Base-by-base conservation (phyloP, 53 echinoderm and acorn worm species). In the Echinarachnius parma region DNA sequence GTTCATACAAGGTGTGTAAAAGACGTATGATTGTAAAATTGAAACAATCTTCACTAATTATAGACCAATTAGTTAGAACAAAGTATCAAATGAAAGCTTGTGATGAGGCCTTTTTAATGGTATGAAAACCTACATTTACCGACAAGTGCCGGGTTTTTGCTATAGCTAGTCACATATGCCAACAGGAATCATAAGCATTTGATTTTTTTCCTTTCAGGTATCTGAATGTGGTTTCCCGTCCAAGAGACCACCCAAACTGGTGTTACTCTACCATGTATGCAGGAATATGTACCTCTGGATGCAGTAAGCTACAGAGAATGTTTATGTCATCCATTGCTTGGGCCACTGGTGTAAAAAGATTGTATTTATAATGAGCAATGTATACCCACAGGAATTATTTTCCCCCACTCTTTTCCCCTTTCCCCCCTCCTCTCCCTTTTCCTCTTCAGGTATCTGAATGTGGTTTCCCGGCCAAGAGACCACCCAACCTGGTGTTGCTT, bases 201-300 rank as follows among this genome's bases (percentile, higher is more conserved):
- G n/a, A n/a, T n/a, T n/a, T n/a, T n/a, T n/a, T n/a, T n/a, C 20
- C 0, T 49, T 54, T 1, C 67, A 96, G 96, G 96, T 96, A 26
- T 82, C 82, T 34, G 96, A 96, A 29, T 96, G 90, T 71, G 90
- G 96, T 31, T 96, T 87, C 79, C 76, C 91, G 31, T 75, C 91
- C 15, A 87, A 87, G 80, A 83, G 87, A 66, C 91, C 96, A 13
- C 96, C 96, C 24, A 75, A 79, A 45, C 64, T 96, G 24, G 52
- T 79, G 15, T 81, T 90, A 14, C 75, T 96, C 27, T 96, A 91
- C 76, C 82, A 84, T 18, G 79, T 90, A 35, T 96, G 96, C 79
- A 66, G 96, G 35, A 96, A 96, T 63, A 87, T 96, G 91, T 96
- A 96, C 48, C 86, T 96, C 9, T 96, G 96, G 96, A 72, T 96